Conservation (phyloP, 2,797 vertebrate genomes). For the Pseudomugil tenellus region DNA sequence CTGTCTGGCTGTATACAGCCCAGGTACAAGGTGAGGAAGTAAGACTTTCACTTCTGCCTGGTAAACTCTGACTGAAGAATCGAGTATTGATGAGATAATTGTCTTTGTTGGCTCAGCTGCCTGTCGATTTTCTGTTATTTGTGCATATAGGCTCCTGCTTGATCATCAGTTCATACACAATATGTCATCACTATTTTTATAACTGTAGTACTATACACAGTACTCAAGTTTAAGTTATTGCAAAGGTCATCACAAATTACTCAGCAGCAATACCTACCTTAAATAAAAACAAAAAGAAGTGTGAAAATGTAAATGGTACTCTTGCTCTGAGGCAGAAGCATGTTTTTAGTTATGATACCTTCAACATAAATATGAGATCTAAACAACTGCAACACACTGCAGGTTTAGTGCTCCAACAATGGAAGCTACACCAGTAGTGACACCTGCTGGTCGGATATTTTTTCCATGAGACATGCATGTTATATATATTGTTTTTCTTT, state of each 20-base stretch:
- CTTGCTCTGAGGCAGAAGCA: background rate
- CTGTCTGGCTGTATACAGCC: background rate
- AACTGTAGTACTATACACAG: background rate
- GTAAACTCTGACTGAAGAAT: background rate
- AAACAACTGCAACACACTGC: background rate
- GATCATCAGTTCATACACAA: background rate
- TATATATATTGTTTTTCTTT: background rate
- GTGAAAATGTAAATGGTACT: background rate
- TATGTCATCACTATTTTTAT: background rate
- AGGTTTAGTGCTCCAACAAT: background rate
- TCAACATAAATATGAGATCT: background rate
- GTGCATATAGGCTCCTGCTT: background rate
- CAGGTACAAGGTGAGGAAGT: background rate
- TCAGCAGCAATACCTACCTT: background rate
- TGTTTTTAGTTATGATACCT: background rate
- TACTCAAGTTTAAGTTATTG: background rate
- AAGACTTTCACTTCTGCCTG: background rate
- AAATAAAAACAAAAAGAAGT: background rate
- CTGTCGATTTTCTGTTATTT: background rate
- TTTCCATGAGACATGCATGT: constrained; percentile 54
- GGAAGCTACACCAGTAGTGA: constrained; percentile 74
- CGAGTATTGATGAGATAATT: constrained; percentile 15
- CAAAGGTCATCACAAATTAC: background rate
- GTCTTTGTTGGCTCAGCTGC: background rate
- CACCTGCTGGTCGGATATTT: constrained; percentile 71